phyloP scores from a whole-genome alignment of 2,888 invertebrate genomes.

The Amblyjoppa proteus region DNA sequence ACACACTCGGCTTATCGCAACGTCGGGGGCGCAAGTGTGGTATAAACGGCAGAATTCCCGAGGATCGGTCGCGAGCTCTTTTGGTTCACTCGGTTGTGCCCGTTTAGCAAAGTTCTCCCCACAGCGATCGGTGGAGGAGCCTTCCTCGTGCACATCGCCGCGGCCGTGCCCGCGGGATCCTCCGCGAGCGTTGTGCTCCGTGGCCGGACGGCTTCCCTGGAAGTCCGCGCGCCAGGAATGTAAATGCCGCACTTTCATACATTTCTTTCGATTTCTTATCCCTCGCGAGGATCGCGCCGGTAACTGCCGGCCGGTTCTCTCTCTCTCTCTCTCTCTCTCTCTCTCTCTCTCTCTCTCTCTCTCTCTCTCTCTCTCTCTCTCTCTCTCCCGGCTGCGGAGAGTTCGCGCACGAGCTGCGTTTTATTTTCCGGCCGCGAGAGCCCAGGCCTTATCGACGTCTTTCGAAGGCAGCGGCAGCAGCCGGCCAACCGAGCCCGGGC shows the following conservation, averaged over 20 bases:
- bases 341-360: background rate
- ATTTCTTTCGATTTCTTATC: constrained; percentile 65
- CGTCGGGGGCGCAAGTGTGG: background rate
- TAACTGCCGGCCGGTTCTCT: constrained; percentile 35
- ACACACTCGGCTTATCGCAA: constrained; percentile 6
- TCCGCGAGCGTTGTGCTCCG: background rate
- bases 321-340: background rate
- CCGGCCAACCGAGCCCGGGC: constrained; percentile 32
- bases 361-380: no score
- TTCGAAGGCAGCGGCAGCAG: constrained; percentile 27
- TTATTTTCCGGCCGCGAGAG: constrained; percentile 60
- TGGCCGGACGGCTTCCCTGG: constrained; percentile 8
- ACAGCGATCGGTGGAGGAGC: background rate
- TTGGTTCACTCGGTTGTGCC: background rate
- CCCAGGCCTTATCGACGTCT: constrained; percentile 36
- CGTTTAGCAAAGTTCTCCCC: background rate
- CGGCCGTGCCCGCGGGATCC: background rate
- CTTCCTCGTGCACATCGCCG: background rate
- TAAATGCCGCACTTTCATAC: constrained; percentile 70
- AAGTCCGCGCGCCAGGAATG: constrained; percentile 65
- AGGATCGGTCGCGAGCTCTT: background rate
- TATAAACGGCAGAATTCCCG: constrained; percentile 2
- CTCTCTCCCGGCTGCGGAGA: constrained; percentile 3
- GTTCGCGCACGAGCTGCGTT: constrained; percentile 56
- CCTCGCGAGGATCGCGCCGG: constrained; percentile 51